Percentiles rank a stretch among this genome's conserved stretches.
These are phyloP conservation scores for Agrochola lychnidis DNA, from an alignment of 2,888 invertebrate species.

Conservation along the genomic window DNA sequence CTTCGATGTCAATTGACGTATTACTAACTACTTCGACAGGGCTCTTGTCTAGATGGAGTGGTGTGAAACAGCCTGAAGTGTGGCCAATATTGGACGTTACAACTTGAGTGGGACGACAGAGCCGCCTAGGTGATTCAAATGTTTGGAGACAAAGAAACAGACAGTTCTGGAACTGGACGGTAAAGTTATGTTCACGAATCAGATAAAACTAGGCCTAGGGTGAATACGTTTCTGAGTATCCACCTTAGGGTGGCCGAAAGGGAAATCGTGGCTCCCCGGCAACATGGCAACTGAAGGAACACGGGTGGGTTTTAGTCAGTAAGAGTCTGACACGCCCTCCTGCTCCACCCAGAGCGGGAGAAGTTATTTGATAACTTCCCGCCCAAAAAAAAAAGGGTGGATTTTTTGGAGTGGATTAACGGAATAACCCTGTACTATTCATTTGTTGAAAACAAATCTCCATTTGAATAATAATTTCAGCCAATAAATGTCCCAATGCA, in stretches of 20 bases:
- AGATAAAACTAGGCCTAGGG: neutral
- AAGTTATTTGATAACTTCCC: too few species aligned
- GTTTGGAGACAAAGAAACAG: neutral
- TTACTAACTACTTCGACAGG: slow-evolving; percentile 24
- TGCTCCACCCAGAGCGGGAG: too few species aligned
- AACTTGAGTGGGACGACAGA: neutral
- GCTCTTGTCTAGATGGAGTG: slow-evolving; percentile 24
- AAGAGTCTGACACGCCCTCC: too few species aligned
- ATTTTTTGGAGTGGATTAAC: too few species aligned
- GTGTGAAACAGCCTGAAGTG: slow-evolving; percentile 11
- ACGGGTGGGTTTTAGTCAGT: too few species aligned
- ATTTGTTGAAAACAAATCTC: too few species aligned
- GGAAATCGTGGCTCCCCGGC: too few species aligned
- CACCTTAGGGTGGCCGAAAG: too few species aligned
- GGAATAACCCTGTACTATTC: too few species aligned
- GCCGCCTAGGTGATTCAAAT: neutral
- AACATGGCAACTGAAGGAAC: too few species aligned
- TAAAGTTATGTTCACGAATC: neutral
- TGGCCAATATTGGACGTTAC: slow-evolving; percentile 33
- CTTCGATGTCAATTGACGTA: slow-evolving; percentile 34
- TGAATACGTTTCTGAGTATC: too few species aligned
- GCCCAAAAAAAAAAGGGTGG: too few species aligned
- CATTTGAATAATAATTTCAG: neutral
- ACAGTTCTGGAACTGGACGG: neutral
- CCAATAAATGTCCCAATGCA: neutral